These are phyloP conservation scores for Thaumatotibia leucotreta DNA, from an alignment of 1,140 invertebrate species.

Conservation along the genomic window DNA sequence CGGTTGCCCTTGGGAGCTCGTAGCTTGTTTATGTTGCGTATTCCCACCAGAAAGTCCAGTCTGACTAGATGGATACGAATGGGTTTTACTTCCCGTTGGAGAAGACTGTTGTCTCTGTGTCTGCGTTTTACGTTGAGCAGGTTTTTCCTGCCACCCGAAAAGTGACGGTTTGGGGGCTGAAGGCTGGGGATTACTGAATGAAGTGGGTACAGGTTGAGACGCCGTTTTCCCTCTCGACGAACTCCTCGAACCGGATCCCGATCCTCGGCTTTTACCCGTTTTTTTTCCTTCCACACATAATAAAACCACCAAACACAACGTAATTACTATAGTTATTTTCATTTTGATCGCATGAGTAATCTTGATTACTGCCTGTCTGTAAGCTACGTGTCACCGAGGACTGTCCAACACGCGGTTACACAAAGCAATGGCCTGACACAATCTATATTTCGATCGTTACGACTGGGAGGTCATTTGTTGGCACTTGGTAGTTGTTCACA, in stretches of 20 bases:
- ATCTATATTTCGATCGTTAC: constrained; percentile 12
- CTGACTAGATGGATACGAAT: constrained; percentile 65
- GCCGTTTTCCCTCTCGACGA: constrained; percentile 45
- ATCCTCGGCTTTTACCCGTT: constrained; percentile 47
- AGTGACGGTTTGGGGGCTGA: constrained; percentile 57
- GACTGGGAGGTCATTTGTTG: constrained; percentile 9
- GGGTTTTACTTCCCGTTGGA: constrained; percentile 42
- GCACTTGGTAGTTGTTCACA: constrained; percentile 13
- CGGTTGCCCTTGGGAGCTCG: constrained; percentile 31
- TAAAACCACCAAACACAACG: constrained; percentile 26
- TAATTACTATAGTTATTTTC: constrained; percentile 31
- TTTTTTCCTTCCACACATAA: constrained; percentile 47
- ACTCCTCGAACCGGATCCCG: constrained; percentile 42
- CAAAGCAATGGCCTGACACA: not conserved
- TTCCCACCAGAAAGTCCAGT: constrained; percentile 55
- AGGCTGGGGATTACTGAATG: constrained; percentile 54
- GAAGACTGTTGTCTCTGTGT: constrained; percentile 39
- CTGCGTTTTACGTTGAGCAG: constrained; percentile 43
- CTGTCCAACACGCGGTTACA: constrained; percentile 3
- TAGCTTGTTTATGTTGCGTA: constrained; percentile 40
- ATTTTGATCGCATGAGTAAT: constrained; percentile 21
- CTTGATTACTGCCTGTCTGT: not conserved
- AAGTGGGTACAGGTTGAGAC: constrained; percentile 57
- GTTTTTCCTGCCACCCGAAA: constrained; percentile 65
- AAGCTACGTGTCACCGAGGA: constrained; percentile 1